phyloP scores from a whole-genome alignment of 2,113 vertebrate species.

The Oriolus oriolus region DNA sequence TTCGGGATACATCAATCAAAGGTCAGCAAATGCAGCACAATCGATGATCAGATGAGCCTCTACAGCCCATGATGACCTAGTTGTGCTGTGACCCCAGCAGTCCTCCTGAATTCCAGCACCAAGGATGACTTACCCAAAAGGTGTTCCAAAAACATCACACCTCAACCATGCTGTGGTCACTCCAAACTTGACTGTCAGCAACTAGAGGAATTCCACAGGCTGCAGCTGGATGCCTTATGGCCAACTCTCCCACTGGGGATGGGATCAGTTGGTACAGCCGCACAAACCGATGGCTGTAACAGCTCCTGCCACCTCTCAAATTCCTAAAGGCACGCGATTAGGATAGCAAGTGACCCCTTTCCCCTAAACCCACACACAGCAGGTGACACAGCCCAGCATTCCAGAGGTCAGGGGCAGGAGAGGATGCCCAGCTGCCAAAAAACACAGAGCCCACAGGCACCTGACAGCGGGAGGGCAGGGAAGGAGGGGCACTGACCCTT shows the following conservation, averaged over 20 bases:
- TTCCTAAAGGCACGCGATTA: not conserved
- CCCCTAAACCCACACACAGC: not conserved
- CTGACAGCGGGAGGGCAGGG: not conserved
- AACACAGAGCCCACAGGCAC: not conserved
- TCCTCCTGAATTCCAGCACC: not conserved
- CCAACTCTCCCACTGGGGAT: not conserved
- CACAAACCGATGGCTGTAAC: rapidly evolving
- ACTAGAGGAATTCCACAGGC: not conserved
- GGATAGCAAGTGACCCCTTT: not conserved
- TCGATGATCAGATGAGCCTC: not conserved
- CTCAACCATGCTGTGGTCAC: rapidly evolving
- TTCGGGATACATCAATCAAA: not conserved
- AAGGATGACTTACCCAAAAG: not conserved
- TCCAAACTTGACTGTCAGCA: not conserved
- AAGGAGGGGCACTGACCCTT: not conserved
- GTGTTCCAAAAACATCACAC: rapidly evolving
- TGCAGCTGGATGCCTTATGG: rapidly evolving
- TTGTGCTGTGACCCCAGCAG: not conserved
- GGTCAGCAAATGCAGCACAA: not conserved
- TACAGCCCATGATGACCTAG: not conserved
- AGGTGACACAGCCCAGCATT: not conserved
- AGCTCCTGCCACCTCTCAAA: not conserved
- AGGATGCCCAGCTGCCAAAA: not conserved
- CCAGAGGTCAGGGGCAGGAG: not conserved
- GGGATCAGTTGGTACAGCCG: rapidly evolving